These are phyloP conservation scores for Rhinogobio ventralis DNA, from an alignment of 2,797 vertebrate species.

Conservation along the genomic window DNA sequence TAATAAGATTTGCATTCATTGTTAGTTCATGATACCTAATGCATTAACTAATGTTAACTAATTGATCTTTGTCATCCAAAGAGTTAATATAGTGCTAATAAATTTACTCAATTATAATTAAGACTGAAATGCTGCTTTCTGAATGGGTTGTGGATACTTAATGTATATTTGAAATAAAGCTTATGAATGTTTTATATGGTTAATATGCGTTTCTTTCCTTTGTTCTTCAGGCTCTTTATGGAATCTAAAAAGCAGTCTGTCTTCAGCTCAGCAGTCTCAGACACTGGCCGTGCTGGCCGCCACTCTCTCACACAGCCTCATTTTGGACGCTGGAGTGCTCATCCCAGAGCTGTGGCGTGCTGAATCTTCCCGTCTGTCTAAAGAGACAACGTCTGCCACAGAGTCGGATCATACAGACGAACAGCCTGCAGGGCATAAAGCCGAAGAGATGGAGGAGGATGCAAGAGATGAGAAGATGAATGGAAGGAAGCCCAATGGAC, in stretches of 20 bases:
- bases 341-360: conserved; percentile 83
- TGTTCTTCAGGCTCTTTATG: conserved; percentile 84
- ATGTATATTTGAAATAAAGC: background rate
- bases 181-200: background rate
- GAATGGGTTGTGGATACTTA: background rate
- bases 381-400: conserved; percentile 62
- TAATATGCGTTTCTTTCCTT: conserved; percentile 1
- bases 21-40: background rate
- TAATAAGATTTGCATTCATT: background rate
- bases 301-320: conserved; percentile 84
- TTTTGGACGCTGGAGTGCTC: conserved; percentile 78
- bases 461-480: conserved; percentile 75
- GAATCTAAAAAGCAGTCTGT: conserved; percentile 89
- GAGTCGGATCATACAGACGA: conserved; percentile 56
- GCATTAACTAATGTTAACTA: background rate
- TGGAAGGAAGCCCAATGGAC: conserved; percentile 71
- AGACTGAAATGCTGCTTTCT: background rate
- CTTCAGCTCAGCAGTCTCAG: conserved; percentile 85
- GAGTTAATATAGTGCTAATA: background rate
- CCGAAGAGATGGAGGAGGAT: conserved; percentile 77
- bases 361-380: conserved; percentile 73
- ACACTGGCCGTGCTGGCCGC: conserved; percentile 84
- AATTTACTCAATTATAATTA: background rate
- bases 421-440: conserved; percentile 58
- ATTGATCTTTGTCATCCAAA: background rate